Conservation (phyloP, 2,113 vertebrate genomes). For the Oncorhynchus nerka region DNA sequence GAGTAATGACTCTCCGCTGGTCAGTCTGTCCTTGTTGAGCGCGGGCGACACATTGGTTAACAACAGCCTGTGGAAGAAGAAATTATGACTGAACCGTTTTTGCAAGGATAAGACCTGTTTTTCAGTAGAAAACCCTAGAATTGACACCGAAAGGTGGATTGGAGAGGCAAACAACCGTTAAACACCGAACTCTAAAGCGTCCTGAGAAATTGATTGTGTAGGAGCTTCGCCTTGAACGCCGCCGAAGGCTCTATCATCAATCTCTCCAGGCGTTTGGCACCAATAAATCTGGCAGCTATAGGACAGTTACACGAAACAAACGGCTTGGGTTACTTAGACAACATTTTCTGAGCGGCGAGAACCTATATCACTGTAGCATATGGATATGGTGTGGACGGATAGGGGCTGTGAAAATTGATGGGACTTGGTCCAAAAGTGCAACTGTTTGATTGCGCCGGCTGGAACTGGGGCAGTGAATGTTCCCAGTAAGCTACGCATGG, state of each 20-base stretch:
- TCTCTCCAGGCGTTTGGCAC: slow-evolving; percentile 26
- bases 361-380: neutral
- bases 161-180: neutral
- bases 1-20: neutral
- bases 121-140: neutral
- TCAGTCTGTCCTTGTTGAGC: neutral
- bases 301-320: slow-evolving; percentile 3
- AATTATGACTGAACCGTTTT: slow-evolving; percentile 12
- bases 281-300: slow-evolving; percentile 8
- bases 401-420: slow-evolving; percentile 14
- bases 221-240: slow-evolving; percentile 22
- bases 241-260: slow-evolving; percentile 20
- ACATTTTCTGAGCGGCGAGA: slow-evolving; percentile 11
- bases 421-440: slow-evolving; percentile 58
- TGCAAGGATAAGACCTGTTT: neutral
- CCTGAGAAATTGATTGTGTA: slow-evolving; percentile 13
- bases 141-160: neutral
- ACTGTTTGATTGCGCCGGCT: slow-evolving; percentile 35
- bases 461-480: slow-evolving; percentile 15
- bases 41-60: slow-evolving; percentile 37
- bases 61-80: slow-evolving; percentile 1
- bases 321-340: slow-evolving; percentile 5
- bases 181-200: neutral
- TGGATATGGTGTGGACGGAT: slow-evolving; percentile 10
- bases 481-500: slow-evolving; percentile 27